These are phyloP conservation scores for Melolontha melolontha DNA, from an alignment of 2,888 invertebrate genomes.

Conservation along the genomic window DNA sequence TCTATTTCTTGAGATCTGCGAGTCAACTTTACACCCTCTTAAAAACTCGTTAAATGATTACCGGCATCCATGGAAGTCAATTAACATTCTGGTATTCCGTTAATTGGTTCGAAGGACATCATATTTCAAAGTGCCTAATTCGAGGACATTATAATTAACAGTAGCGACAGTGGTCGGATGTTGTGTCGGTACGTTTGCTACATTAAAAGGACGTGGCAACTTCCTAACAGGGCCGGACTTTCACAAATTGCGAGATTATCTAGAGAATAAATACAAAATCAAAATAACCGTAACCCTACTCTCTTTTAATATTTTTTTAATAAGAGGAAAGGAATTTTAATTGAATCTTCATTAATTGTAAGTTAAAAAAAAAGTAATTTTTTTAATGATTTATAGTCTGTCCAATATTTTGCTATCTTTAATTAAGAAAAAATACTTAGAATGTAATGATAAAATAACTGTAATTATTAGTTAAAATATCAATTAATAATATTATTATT, in stretches of 20 bases:
- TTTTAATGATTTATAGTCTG: too few species aligned
- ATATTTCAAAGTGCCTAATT: slow-evolving; percentile 62
- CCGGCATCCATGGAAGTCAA: slow-evolving; percentile 55
- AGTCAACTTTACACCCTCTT: slow-evolving; percentile 37
- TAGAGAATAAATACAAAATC: not conserved
- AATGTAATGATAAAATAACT: too few species aligned
- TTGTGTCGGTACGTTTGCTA: slow-evolving; percentile 49
- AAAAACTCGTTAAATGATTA: slow-evolving; percentile 49
- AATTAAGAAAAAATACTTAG: too few species aligned
- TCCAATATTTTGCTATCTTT: too few species aligned
- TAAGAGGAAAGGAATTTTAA: too few species aligned
- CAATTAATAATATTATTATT: too few species aligned
- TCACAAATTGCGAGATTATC: not conserved
- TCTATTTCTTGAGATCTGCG: slow-evolving; percentile 10
- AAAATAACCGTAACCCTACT: too few species aligned
- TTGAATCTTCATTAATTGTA: too few species aligned
- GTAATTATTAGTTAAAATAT: too few species aligned
- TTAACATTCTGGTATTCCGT: slow-evolving; percentile 58
- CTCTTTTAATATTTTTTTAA: too few species aligned
- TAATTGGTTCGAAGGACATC: slow-evolving; percentile 60
- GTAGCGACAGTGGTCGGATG: slow-evolving; percentile 47
- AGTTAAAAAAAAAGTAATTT: too few species aligned
- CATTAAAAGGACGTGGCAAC: slow-evolving; percentile 45
- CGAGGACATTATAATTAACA: slow-evolving; percentile 57
- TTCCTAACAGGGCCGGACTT: slow-evolving; percentile 15